Percentiles rank a stretch among this genome's conserved stretches.
Evolutionary conservation across 2,888 invertebrate species (phyloP).

Genomic region (Merodon equestris): DNA sequence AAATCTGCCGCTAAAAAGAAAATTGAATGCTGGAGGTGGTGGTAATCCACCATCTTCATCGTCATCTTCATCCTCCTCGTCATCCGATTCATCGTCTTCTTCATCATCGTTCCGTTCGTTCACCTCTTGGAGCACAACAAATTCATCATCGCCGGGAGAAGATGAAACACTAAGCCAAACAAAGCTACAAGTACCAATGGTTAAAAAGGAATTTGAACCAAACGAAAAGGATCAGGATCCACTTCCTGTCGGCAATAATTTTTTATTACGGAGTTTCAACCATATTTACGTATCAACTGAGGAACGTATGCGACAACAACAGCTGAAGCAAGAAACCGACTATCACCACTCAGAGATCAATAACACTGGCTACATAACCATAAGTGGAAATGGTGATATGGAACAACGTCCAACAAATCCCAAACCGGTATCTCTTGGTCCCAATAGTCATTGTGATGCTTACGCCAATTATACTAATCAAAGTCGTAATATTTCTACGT

Average conservation of each 20-base stretch:
- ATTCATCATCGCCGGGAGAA: slow-evolving; percentile 42
- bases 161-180: slow-evolving; percentile 5
- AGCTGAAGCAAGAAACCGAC: slow-evolving; percentile 34
- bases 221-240: slow-evolving; percentile 10
- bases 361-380: slow-evolving; percentile 38
- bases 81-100: slow-evolving; percentile 44
- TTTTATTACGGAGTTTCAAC: slow-evolving; percentile 75
- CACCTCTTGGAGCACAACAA: slow-evolving; percentile 45
- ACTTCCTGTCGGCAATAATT: slow-evolving; percentile 72
- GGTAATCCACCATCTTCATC: slow-evolving; percentile 46
- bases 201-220: slow-evolving; percentile 3
- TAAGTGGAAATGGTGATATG: slow-evolving; percentile 45
- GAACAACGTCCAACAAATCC: slow-evolving; percentile 43
- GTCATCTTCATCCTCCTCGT: slow-evolving; percentile 40
- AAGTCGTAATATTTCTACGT: slow-evolving; percentile 50
- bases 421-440: slow-evolving; percentile 32
- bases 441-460: slow-evolving; percentile 72
- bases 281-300: slow-evolving; percentile 70
- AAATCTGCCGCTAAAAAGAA: slow-evolving; percentile 16
- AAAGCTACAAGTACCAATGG: neutral
- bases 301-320: slow-evolving; percentile 63
- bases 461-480: slow-evolving; percentile 71
- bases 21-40: slow-evolving; percentile 18
- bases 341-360: slow-evolving; percentile 16
- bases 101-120: slow-evolving; percentile 27